Evolutionary conservation across 1,140 invertebrate genomes (phyloP), one percentile per base, ranked within the genome.

Genomic region (Trichonephila clavata): DNA sequence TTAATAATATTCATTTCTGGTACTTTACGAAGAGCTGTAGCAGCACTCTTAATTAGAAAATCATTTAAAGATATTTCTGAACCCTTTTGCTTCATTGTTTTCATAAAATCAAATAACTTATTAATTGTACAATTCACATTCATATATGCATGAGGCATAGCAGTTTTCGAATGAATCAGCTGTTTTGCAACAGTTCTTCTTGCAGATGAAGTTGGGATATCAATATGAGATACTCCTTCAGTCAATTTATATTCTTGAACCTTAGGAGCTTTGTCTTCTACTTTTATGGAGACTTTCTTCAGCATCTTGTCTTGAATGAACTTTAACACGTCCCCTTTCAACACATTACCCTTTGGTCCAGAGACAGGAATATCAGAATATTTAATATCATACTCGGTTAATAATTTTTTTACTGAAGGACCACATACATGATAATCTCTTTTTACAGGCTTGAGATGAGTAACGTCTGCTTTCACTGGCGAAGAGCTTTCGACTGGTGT

Each of bases 121-220:
- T 97, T 96, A 50, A 97, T 95, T 86, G 95, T 95, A 92, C 97
- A 96, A 94, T 97, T 96, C 63, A 96, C 95, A 10, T 96, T 96
- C 61, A 97, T 95, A 95, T 97, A 97, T 91, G 97, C 97, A 95
- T 97, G 97, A 65, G 97, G 97, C 93, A 97, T 97, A 6, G 96
- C 97, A 92, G 96, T 95, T 95, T 97, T 97, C 32, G 97, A 97
- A 94, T 97, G 95, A 39, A 96, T 95, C 21, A 97, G 95, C 94
- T 97, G 95, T 94, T 97, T 97, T 27, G 97, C 97, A 95, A 97
- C 96, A 13, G 95, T 96, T 93, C 94, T 95, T 88, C 96, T 94
- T 95, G 96, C 96, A 91, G 94, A 96, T 8, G 95, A 95, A n/a
- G 96, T 63, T 57, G 96, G 95, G n/a, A 96, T 88, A 94, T 96